A percentile compares a stretch with the other conserved stretches of the same genome.
These are phyloP conservation scores for Brachypteracias leptosomus DNA, from an alignment of 2,113 vertebrate species.

Conservation along the genomic window DNA sequence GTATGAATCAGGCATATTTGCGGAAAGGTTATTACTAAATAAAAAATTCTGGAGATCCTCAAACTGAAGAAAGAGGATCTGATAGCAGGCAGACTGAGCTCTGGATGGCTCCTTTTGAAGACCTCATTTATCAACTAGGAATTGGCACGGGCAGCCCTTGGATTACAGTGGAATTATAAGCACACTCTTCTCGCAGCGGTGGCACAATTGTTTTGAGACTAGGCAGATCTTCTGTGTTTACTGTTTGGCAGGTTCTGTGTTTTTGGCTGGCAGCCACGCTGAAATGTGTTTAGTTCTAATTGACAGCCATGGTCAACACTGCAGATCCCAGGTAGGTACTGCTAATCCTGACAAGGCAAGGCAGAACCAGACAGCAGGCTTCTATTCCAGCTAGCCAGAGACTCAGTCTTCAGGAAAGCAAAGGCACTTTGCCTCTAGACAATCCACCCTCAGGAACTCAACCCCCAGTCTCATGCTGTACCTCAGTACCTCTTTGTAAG, in stretches of 20 bases:
- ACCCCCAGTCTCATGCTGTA: neutral
- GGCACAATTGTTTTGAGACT: constrained; percentile 72
- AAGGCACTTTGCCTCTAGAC: neutral
- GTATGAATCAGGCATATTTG: neutral
- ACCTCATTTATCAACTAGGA: neutral
- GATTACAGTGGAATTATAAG: constrained; percentile 8
- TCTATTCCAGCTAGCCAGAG: neutral
- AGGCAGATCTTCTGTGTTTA: constrained; percentile 78
- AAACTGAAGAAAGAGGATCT: neutral
- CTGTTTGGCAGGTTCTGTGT: constrained; percentile 72
- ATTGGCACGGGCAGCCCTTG: neutral
- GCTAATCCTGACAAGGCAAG: constrained; percentile 31
- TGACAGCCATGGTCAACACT: constrained; percentile 77
- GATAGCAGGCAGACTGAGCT: neutral
- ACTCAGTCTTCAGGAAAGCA: neutral
- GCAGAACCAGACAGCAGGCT: neutral
- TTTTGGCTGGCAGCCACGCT: constrained; percentile 72
- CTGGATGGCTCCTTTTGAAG: neutral
- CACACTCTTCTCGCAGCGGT: neutral
- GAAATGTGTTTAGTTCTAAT: constrained; percentile 77
- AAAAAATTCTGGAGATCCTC: neutral
- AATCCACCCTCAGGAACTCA: neutral
- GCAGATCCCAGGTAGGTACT: constrained; percentile 70
- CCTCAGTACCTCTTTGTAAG: neutral
- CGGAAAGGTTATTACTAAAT: neutral